Percentiles rank a stretch among this genome's conserved stretches.
Evolutionary conservation across 53 echinoderm and acorn worm genomes (phyloP).

Genomic region (Paracentrotus lividus): DNA sequence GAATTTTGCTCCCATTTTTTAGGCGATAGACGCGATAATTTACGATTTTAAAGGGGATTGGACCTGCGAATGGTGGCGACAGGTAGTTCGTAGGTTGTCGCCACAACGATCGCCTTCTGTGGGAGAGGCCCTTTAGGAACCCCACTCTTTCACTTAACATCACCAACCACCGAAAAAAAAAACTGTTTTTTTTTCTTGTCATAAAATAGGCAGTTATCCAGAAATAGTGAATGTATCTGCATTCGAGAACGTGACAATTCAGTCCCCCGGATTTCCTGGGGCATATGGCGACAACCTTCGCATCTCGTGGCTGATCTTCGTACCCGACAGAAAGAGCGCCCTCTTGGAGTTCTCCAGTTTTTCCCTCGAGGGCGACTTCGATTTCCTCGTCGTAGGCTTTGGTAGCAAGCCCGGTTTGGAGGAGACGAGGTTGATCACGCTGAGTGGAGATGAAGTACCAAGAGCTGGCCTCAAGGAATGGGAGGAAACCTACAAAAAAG

Average conservation of each 20-base stretch:
- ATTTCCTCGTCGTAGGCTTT: conserved; percentile 44
- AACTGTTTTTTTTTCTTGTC: neutral
- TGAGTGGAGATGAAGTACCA: conserved; percentile 44
- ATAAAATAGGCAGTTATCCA: neutral
- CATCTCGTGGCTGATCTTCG: conserved; percentile 22
- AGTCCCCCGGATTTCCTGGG: neutral
- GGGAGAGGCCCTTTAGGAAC: too few species aligned
- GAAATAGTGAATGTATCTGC: neutral
- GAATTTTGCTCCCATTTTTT: too few species aligned
- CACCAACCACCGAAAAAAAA: too few species aligned
- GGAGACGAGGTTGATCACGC: conserved; percentile 45
- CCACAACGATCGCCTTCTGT: too few species aligned
- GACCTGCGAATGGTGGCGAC: too few species aligned
- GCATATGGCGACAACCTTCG: conserved; percentile 2
- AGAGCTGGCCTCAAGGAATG: neutral
- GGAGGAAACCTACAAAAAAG: too few species aligned
- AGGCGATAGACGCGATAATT: too few species aligned
- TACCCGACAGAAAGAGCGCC: neutral
- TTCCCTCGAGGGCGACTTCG: conserved; percentile 42
- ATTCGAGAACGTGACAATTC: neutral
- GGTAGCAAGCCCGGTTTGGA: conserved; percentile 16
- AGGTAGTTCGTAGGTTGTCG: too few species aligned
- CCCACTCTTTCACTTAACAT: too few species aligned
- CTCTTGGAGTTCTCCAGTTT: conserved; percentile 1
- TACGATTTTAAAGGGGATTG: too few species aligned